A percentile compares a stretch with the other conserved stretches of the same genome.
Evolutionary conservation across 2,113 vertebrate species (phyloP).

Genomic region (Athene noctua): DNA sequence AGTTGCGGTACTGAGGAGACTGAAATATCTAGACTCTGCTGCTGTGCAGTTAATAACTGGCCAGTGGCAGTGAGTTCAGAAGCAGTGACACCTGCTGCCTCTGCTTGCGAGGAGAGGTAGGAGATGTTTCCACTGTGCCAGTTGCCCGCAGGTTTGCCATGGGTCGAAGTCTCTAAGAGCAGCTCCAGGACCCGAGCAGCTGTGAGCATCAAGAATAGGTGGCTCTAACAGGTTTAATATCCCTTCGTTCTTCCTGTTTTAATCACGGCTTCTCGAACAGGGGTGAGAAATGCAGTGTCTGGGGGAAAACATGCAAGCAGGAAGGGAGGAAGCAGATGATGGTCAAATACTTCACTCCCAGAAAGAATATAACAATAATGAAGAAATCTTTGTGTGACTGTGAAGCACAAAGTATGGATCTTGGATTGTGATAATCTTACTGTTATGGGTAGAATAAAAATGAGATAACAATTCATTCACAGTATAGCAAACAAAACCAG

Average conservation of each 20-base stretch:
- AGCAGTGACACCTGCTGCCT: background rate
- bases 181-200: background rate
- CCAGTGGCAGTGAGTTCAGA: background rate
- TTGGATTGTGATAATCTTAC: background rate
- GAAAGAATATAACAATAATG: background rate
- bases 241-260: background rate
- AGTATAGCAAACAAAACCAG: background rate
- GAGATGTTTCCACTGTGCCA: rapidly evolving
- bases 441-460: background rate
- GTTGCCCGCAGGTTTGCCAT: background rate
- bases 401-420: background rate
- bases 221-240: background rate
- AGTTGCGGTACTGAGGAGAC: background rate
- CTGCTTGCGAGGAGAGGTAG: background rate
- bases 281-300: background rate
- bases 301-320: background rate
- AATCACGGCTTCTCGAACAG: background rate
- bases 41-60: background rate
- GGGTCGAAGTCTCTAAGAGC: background rate
- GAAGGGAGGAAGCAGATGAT: too few relatives aligned
- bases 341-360: background rate
- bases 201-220: background rate
- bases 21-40: background rate
- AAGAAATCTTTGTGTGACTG: background rate
- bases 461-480: background rate